These are phyloP conservation scores for Empis livida DNA, from an alignment of 2,888 invertebrate genomes.

Conservation along the genomic window DNA sequence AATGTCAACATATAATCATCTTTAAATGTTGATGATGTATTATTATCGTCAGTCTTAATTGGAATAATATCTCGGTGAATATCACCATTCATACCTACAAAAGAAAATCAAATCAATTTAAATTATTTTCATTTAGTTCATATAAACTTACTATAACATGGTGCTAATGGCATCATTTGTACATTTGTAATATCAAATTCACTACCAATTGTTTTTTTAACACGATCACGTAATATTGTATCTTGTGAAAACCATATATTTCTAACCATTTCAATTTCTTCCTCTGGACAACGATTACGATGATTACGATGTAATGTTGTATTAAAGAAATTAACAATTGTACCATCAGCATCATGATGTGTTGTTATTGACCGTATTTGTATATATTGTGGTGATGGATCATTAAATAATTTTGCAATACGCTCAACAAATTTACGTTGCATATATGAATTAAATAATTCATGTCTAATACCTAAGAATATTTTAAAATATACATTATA, in stretches of 20 bases:
- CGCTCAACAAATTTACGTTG: constrained; percentile 74
- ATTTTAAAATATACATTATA: constrained; percentile 72
- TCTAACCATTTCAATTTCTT: constrained; percentile 59
- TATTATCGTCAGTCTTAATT: constrained; percentile 25
- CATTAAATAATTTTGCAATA: constrained; percentile 62
- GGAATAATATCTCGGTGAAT: constrained; percentile 26
- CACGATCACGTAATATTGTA: constrained; percentile 37
- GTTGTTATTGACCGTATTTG: constrained; percentile 52
- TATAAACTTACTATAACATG: constrained; percentile 38
- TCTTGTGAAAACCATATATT: constrained; percentile 57
- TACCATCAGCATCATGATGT: constrained; percentile 41
- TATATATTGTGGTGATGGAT: constrained; percentile 58
- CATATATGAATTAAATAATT: constrained; percentile 58
- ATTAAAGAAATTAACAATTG: constrained; percentile 69
- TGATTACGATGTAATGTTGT: constrained; percentile 41
- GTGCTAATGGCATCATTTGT: constrained; percentile 38
- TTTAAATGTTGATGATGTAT: constrained; percentile 35
- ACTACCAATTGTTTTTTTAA: constrained; percentile 45
- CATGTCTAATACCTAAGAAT: constrained; percentile 56
- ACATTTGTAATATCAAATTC: constrained; percentile 48
- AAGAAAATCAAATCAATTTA: too few species aligned
- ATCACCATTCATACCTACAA: constrained; percentile 14
- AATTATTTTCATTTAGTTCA: neutral
- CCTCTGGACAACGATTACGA: constrained; percentile 54
- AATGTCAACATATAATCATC: constrained; percentile 68